These are phyloP conservation scores for Meandrusa payeni DNA, from an alignment of 2,888 invertebrate genomes.

Conservation along the genomic window DNA sequence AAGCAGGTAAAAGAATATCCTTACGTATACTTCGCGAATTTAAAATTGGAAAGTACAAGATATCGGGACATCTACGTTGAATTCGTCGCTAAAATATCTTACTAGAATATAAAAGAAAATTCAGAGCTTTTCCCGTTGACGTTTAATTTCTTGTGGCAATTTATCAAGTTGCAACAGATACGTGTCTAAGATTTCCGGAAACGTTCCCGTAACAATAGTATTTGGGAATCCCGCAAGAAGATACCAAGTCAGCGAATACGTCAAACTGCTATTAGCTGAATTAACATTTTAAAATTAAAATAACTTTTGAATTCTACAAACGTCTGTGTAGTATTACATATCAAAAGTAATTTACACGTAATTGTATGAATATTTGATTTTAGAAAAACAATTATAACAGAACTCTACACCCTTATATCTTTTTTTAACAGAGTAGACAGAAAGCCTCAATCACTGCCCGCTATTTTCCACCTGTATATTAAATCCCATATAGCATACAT, in stretches of 20 bases:
- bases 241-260: conserved; percentile 55
- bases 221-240: conserved; percentile 40
- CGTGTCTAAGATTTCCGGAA: conserved; percentile 47
- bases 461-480: no score
- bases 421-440: no score
- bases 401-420: no score
- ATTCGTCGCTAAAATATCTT: conserved; percentile 20
- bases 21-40: conserved; percentile 5
- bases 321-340: no score
- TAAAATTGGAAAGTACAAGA: conserved; percentile 5
- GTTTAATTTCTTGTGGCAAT: conserved; percentile 43
- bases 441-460: no score
- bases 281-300: conserved; percentile 16
- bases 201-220: conserved; percentile 47
- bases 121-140: conserved; percentile 24
- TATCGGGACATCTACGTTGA: conserved; percentile 12
- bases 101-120: conserved; percentile 18
- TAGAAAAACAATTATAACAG: no score
- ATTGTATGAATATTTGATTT: no score
- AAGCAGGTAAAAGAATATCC: conserved; percentile 5
- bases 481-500: no score
- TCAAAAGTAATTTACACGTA: no score
- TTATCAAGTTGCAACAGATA: conserved; percentile 52
- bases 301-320: conserved; percentile 7
- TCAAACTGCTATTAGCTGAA: conserved; percentile 32